Evolutionary conservation across 2,888 invertebrate genomes (phyloP).

Genomic region (Drosophila anceps): DNA sequence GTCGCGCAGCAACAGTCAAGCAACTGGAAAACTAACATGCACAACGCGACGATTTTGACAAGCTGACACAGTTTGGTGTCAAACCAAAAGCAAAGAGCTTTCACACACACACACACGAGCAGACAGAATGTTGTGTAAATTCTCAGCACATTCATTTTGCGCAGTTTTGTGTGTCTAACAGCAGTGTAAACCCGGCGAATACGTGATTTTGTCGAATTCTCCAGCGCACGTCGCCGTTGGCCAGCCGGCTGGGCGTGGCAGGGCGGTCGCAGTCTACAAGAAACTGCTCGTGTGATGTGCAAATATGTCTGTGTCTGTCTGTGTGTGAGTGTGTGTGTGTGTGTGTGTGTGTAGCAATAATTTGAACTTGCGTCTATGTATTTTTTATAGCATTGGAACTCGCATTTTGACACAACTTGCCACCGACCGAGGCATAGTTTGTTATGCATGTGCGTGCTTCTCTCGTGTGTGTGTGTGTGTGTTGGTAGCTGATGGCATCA

Average conservation of each 20-base stretch:
- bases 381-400: constrained; percentile 53
- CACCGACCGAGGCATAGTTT: constrained; percentile 64
- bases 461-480: constrained; percentile 8
- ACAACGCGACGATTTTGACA: constrained; percentile 76
- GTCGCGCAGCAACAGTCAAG: constrained; percentile 63
- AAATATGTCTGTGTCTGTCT: constrained; percentile 36
- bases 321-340: constrained; percentile 39
- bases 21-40: constrained; percentile 78
- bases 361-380: constrained; percentile 54
- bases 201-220: constrained; percentile 80
- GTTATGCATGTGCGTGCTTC: constrained; percentile 73
- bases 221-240: constrained; percentile 64
- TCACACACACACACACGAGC: constrained; percentile 13
- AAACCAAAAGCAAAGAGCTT: constrained; percentile 60
- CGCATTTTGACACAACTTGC: constrained; percentile 70
- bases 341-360: constrained; percentile 40
- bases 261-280: not conserved
- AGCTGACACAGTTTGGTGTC: constrained; percentile 80
- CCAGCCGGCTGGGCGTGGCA: constrained; percentile 8
- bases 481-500: constrained; percentile 42
- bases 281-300: constrained; percentile 39
- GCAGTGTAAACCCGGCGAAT: constrained; percentile 74
- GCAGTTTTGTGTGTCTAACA: constrained; percentile 69
- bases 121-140: constrained; percentile 62
- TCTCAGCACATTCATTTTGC: constrained; percentile 64